Base-by-base conservation (phyloP, 2,797 vertebrate genomes). In the Phylloscopus collybita region DNA sequence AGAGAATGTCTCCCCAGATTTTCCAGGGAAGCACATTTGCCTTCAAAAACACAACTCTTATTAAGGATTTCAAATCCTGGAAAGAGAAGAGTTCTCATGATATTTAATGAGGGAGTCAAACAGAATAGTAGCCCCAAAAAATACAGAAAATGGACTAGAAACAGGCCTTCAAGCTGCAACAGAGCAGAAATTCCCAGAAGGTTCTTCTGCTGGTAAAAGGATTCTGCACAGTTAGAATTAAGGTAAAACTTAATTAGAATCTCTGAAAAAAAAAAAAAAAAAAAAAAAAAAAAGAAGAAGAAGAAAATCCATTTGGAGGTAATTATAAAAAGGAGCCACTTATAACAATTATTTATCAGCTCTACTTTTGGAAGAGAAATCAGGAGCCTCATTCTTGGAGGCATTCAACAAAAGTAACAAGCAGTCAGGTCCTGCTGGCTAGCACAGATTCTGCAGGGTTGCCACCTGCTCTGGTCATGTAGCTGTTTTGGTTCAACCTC, bases 161-260 rank as follows among this genome's bases (percentile, higher is more conserved):
- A 11, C 30, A 67, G 36, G 34, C 45, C 66, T 92, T 94, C 82
- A 92, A 86, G 66, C 26, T 1, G 2, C 86, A 91, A 73, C 30
- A 83, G 16, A 79, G 40, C 56, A 90, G 66, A 93, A 86, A 91
- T 64, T 94, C 90, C 76, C 87, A 88, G 73, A 81, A 94, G 76
- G 21, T 20, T 92, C 26, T 90, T 95, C 89, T 79, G 51, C 67
- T 92, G 44, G 75, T 90, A 90, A 91, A 94, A 92, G 45, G 67
- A 90, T 64, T 64, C 47, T 69, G 30, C 40, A 86, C 45, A 70
- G 29, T 95, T 88, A 79, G 34, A 94, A 93, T 91, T 92, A 90
- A 92, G 57, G 82, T 91, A 73, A 92, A 86, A 95, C 66, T 86
- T 93, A 84, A 93, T 91, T 86, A 91, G 76, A 95, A 93, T 71